Evolutionary conservation across 1,140 invertebrate genomes (phyloP).

Genomic region (Cydia fagiglandana): DNA sequence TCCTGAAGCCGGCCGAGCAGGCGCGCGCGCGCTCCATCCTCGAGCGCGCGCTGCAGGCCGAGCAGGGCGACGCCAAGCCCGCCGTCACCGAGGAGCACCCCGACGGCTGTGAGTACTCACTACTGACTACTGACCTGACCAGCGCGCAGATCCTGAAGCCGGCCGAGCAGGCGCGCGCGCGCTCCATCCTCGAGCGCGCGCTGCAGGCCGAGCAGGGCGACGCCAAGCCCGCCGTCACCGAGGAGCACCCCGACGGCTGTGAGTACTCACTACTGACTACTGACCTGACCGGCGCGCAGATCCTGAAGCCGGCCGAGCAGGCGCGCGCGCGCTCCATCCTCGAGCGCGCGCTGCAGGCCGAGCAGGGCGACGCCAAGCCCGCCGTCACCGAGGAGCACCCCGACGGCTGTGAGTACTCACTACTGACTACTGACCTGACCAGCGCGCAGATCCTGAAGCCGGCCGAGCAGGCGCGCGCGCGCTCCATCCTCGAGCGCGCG

Average conservation of each 20-base stretch:
- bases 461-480: conserved; percentile 86
- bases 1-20: conserved; percentile 86
- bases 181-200: conserved; percentile 91
- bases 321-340: conserved; percentile 91
- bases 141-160: conserved; percentile 85
- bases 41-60: conserved; percentile 89
- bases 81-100: conserved; percentile 90
- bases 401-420: conserved; percentile 87
- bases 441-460: conserved; percentile 85
- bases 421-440: no score
- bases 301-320: conserved; percentile 86
- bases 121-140: no score
- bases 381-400: conserved; percentile 90
- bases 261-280: conserved; percentile 77
- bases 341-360: conserved; percentile 89
- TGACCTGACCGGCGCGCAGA: conserved; percentile 82
- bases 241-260: conserved; percentile 93
- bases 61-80: conserved; percentile 84
- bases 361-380: conserved; percentile 84
- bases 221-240: conserved; percentile 83
- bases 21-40: conserved; percentile 91
- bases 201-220: conserved; percentile 89
- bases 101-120: conserved; percentile 87
- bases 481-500: conserved; percentile 91
- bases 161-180: conserved; percentile 86